Conservation (phyloP, 53 echinoderm and acorn worm species). For the Antedon mediterranea region DNA sequence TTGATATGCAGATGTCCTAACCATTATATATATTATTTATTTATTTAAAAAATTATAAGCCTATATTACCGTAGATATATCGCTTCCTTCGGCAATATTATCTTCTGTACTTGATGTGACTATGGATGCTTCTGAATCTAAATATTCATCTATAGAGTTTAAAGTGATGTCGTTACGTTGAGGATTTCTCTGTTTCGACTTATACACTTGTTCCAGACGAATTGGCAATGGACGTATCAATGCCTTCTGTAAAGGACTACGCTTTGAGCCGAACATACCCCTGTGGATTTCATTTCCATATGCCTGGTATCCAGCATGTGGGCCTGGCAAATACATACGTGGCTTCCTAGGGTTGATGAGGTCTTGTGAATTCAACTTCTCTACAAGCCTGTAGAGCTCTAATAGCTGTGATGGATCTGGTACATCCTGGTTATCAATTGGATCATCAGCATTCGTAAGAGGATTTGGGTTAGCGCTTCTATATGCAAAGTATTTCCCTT, state of each 20-base stretch:
- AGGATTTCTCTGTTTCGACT: too few relatives aligned
- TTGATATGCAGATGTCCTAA: too few relatives aligned
- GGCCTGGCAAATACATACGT: background rate
- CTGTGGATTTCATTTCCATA: background rate
- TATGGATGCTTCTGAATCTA: background rate
- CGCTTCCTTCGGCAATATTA: background rate
- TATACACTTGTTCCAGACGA: background rate
- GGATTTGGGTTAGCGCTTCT: background rate
- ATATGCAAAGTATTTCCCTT: background rate
- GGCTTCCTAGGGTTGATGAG: background rate
- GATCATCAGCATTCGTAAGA: background rate
- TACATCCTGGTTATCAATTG: background rate
- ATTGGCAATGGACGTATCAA: background rate
- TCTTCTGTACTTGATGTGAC: background rate
- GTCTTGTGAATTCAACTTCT: background rate
- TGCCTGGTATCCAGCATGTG: background rate
- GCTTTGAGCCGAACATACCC: background rate
- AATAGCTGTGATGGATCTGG: background rate
- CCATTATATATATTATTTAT: too few relatives aligned
- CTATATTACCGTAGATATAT: background rate
- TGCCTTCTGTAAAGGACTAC: background rate
- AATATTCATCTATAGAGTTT: background rate
- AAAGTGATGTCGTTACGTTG: background rate
- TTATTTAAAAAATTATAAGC: too few relatives aligned
- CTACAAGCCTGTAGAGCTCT: background rate